Conservation (phyloP, 2,888 invertebrate species). For the Tribolium freemani region DNA sequence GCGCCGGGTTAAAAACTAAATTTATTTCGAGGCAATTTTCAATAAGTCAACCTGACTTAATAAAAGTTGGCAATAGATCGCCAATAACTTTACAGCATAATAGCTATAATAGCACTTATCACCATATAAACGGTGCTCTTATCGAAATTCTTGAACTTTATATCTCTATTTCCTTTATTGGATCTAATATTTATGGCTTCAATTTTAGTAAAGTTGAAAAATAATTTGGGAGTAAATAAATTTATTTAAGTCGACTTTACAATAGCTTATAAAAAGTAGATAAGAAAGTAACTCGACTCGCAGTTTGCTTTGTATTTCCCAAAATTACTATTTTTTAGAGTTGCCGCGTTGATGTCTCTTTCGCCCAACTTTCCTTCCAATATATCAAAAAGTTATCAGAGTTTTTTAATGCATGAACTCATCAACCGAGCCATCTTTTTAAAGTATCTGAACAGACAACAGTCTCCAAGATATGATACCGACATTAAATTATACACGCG, state of each 20-base stretch:
- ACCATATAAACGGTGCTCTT: background rate
- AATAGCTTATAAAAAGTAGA: too few species aligned
- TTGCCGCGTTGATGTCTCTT: background rate
- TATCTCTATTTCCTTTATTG: background rate
- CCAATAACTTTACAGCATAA: background rate
- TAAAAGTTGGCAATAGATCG: background rate
- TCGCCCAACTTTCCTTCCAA: background rate
- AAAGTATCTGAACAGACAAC: background rate
- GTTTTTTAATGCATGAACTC: background rate
- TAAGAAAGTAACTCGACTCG: too few species aligned
- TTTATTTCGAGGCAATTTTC: background rate
- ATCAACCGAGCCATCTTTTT: background rate
- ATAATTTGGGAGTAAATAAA: background rate
- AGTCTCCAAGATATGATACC: conserved; percentile 15
- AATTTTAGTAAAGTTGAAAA: background rate
- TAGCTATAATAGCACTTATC: background rate
- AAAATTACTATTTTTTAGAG: too few species aligned
- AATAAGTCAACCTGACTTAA: background rate
- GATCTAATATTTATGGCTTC: background rate
- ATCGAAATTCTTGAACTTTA: background rate
- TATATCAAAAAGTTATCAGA: background rate
- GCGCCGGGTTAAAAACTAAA: background rate
- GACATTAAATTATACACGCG: conserved; percentile 30
- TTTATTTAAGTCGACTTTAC: too few species aligned
- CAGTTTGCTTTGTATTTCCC: too few species aligned